Conservation (phyloP, 2,113 vertebrate genomes). For the Pogona vitticeps region DNA sequence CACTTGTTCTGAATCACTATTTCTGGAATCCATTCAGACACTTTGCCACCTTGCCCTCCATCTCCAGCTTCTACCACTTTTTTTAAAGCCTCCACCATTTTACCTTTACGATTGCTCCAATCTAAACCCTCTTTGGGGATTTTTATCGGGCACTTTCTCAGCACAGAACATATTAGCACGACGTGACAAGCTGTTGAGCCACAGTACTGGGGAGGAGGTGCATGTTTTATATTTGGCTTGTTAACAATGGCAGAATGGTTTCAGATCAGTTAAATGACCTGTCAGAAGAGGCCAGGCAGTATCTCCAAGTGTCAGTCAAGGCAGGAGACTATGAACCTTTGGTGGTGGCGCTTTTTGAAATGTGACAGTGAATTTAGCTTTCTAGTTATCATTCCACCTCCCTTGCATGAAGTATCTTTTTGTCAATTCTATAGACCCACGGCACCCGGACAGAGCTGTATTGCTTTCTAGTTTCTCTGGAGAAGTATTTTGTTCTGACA, state of each 20-base stretch:
- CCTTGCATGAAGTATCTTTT: not conserved
- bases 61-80: not conserved
- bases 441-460: not conserved
- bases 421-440: not conserved
- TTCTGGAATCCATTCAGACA: not conserved
- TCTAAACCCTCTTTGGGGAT: constrained; percentile 45
- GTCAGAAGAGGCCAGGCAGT: not conserved
- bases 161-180: constrained; percentile 33
- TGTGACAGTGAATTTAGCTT: not conserved
- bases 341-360: not conserved
- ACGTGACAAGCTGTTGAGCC: constrained; percentile 42
- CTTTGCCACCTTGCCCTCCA: not conserved
- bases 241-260: constrained; percentile 42
- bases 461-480: not conserved
- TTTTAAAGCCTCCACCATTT: not conserved
- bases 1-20: constrained; percentile 20
- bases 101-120: constrained; percentile 40
- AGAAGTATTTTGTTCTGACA: not conserved
- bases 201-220: not conserved
- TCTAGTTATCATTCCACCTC: constrained; percentile 28
- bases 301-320: constrained; percentile 12
- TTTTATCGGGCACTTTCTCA: constrained; percentile 32
- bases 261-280: not conserved
- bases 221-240: constrained; percentile 51
- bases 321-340: constrained; percentile 4